Conservation (phyloP, 2,113 vertebrate genomes). For the Cricetomys ansorgei region DNA sequence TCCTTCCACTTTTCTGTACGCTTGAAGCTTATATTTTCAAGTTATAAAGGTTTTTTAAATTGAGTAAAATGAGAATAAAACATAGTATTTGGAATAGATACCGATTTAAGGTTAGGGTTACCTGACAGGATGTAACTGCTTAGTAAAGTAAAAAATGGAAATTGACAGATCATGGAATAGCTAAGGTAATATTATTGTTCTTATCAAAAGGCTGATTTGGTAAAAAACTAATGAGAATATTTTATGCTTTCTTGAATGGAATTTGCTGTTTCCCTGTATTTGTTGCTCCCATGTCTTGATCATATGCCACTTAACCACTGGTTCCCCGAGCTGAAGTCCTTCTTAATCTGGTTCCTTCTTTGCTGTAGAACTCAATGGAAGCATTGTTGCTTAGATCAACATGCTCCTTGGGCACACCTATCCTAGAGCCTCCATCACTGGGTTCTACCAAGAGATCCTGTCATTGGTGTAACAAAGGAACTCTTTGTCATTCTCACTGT, state of each 20-base stretch:
- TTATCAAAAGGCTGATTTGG: not conserved
- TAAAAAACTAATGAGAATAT: not conserved
- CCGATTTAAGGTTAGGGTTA: not conserved
- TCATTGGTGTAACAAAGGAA: not conserved
- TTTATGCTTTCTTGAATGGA: not conserved
- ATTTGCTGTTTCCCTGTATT: not conserved
- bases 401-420: not conserved
- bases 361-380: not conserved
- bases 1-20: not conserved
- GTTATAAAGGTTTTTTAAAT: not conserved
- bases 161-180: not conserved
- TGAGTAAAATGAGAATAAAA: slow-evolving; percentile 9
- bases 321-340: not conserved
- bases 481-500: not conserved
- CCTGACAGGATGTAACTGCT: not conserved
- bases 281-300: not conserved
- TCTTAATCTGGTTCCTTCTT: not conserved
- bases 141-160: slow-evolving; percentile 5
- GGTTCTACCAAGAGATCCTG: not conserved
- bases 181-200: not conserved
- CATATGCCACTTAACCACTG: not conserved
- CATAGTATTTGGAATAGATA: not conserved
- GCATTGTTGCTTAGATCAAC: not conserved
- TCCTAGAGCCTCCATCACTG: not conserved
- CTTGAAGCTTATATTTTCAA: slow-evolving; percentile 1